These are phyloP conservation scores for Tholera decimalis DNA, from an alignment of 2,888 invertebrate genomes.

Conservation along the genomic window DNA sequence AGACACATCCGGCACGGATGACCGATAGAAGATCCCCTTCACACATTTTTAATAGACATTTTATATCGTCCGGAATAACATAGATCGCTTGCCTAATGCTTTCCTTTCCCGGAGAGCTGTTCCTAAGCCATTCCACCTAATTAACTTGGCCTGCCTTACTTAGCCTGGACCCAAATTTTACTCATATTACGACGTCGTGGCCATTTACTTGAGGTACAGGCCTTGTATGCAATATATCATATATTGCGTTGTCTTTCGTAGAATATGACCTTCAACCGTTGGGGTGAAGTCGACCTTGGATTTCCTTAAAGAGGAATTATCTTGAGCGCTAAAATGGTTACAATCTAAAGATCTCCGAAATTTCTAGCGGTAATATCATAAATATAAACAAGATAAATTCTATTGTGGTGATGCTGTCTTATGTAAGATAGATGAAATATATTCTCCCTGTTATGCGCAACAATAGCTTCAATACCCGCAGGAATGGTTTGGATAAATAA, in stretches of 20 bases:
- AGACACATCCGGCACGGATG: conserved; percentile 11
- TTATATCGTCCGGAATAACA: conserved; percentile 49
- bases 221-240: conserved; percentile 37
- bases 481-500: conserved; percentile 7
- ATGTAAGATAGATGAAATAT: conserved; percentile 23
- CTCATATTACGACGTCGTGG: conserved; percentile 33
- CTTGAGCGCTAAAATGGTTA: conserved; percentile 17
- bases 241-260: conserved; percentile 35
- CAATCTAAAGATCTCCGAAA: conserved; percentile 49
- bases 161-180: conserved; percentile 37
- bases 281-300: conserved; percentile 32
- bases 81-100: conserved; percentile 43
- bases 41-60: conserved; percentile 46
- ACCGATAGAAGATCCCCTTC: conserved; percentile 2
- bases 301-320: conserved; percentile 33
- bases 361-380: conserved; percentile 39
- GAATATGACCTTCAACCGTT: conserved; percentile 39
- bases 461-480: conserved; percentile 27
- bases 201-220: conserved; percentile 25
- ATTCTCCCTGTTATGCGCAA: conserved; percentile 33
- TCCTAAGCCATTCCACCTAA: conserved; percentile 49
- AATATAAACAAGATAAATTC: conserved; percentile 48
- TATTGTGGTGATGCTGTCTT: conserved; percentile 38
- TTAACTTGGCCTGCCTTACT: conserved; percentile 51
- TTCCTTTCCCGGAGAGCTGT: conserved; percentile 50